Evolutionary conservation across 2,888 invertebrate species (phyloP).

Genomic region (Allacma fusca): DNA sequence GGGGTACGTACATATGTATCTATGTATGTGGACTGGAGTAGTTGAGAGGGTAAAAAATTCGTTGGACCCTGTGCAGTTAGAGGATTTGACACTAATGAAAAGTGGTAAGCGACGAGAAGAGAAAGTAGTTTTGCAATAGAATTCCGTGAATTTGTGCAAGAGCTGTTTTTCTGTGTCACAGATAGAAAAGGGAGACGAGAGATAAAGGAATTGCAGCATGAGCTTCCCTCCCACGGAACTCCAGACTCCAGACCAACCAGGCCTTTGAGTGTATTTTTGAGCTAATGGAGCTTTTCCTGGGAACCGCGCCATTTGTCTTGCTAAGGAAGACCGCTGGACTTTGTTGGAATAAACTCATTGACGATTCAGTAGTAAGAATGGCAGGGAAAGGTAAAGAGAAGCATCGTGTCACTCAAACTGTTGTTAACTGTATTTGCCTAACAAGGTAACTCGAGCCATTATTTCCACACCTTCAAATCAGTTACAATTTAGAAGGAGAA

Average conservation of each 20-base stretch:
- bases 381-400: too few species aligned
- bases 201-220: background rate
- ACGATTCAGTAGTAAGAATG: too few species aligned
- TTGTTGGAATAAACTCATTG: too few species aligned
- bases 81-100: too few species aligned
- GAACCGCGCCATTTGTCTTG: background rate
- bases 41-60: too few species aligned
- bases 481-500: background rate
- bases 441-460: background rate
- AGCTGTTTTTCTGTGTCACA: background rate
- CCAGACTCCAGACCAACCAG: background rate
- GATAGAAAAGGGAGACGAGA: background rate
- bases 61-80: too few species aligned
- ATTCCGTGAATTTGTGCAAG: background rate
- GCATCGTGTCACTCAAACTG: too few species aligned
- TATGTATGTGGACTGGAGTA: too few species aligned
- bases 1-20: too few species aligned
- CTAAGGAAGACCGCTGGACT: background rate
- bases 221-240: conserved; percentile 5
- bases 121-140: background rate
- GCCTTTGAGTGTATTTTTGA: background rate
- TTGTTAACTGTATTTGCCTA: too few species aligned
- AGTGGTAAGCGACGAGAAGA: too few species aligned
- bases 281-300: conserved; percentile 1
- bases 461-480: background rate